Evolutionary conservation across 2,797 vertebrate genomes (phyloP), one percentile per base, ranked within the genome.

Genomic region (Fundulus diaphanus): DNA sequence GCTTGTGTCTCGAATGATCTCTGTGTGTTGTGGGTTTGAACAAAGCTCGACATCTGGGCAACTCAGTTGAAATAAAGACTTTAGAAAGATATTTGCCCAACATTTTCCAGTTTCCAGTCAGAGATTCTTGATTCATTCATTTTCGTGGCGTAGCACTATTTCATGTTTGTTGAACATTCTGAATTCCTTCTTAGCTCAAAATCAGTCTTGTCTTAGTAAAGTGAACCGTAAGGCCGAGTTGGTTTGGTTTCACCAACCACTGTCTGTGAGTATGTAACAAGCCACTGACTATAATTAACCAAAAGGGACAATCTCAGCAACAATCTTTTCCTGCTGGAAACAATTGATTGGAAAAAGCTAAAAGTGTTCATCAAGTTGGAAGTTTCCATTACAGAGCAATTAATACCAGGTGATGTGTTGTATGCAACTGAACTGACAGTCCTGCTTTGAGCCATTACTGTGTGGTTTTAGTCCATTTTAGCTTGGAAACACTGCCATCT

Each of bases 51-150:
- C 54, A 29, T 70, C 20, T 49, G 31, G 69, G 59, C 70, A 6
- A 71, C 16, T 57, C 33, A 63, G 18, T 18, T 29, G 22, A n/a
- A 33, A 81, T 42, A 74, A 85, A 80, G 15, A 79, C 37, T 80
- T 78, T 33, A 44, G 59, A 69, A 76, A 78, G 82, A 89, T 76
- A 78, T 90, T 87, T 87, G 42, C 51, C 59, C 79, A 78, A 69
- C 80, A 84, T 85, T 88, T 93, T 91, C 92, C 90, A 88, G 81
- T 84, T 72, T 72, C 70, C 68, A 29, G 87, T 85, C 90, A 77
- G 82, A 93, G 77, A 92, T 94, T 90, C 83, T 85, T 75, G 51
- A 89, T 87, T 76, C 82, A 74, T 84, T 75, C 68, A 76, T 84
- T 87, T 90, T 83, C 66, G 80, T 88, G 87, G 27, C 35, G 77